Evolutionary conservation across 2,113 vertebrate genomes (phyloP), one percentile per base, ranked within the genome.

Genomic region (Calonectris borealis): DNA sequence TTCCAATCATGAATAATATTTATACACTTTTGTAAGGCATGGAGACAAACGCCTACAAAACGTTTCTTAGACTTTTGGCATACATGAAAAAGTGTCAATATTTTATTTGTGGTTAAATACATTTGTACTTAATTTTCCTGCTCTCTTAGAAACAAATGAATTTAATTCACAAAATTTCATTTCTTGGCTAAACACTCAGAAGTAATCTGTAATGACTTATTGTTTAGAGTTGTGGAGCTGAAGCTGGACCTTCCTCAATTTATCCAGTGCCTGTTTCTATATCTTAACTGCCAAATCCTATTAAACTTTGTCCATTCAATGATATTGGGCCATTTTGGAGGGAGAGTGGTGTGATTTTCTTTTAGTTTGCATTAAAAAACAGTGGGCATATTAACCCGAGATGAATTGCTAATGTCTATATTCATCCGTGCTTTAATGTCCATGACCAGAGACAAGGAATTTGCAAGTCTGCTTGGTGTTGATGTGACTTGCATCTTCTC

Each of bases 1-100:
- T 71, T 51, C 27, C 21, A 26, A 3, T 38, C 6, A 13, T 24
- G 27, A 84, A 24, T 65, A 44, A 40, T 29, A 34, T 64, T 61
- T 62, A 7, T 7, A 16, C 7, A 3, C 1, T 49, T 83, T 27
- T 57, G 13, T 46, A 52, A 40, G 19, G 31, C 6, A 22, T 4
- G 25, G 16, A 57, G 26, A 57, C 6, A 27, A 77, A 4, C 6
- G 25, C 16, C 29, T 54, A 22, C 9, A 68, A 73, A 87, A 64
- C 0, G 0, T 7, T 82, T 19, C 36, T 87, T 82, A 15, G 9
- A 31, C 16, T 90, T 91, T 25, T 52, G 42, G 9, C 5, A 6
- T 29, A 20, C 0, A 3, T 22, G 16, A n/a, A 52, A 58, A 60
- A 65, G 2, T 6, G 2, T 40, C 24, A 61, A 1, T 38, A 44